Percentiles rank a stretch among this genome's conserved stretches.
Evolutionary conservation across 2,888 invertebrate species (phyloP).

Genomic region (Campoplex capitator): DNA sequence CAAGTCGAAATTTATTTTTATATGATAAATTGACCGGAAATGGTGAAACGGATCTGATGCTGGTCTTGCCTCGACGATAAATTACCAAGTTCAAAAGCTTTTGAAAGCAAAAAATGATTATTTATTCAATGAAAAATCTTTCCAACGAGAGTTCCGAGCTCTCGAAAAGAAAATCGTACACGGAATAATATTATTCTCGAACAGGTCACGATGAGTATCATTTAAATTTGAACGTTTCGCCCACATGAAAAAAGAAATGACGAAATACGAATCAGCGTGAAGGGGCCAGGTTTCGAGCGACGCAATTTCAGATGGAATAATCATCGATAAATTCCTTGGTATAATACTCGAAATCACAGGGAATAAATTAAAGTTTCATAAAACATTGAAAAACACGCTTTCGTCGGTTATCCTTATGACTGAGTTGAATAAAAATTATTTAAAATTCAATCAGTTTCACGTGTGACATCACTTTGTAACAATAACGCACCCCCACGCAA

Average conservation of each 20-base stretch:
- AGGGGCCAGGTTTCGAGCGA: not conserved
- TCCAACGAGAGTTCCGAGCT: not conserved
- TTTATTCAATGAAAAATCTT: not conserved
- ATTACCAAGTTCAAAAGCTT: not conserved
- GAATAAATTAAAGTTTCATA: not conserved
- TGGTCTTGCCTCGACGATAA: not conserved
- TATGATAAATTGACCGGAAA: constrained; percentile 17
- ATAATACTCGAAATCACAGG: not conserved
- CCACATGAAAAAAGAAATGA: not conserved
- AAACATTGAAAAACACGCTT: not conserved
- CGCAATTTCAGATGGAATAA: constrained; percentile 25
- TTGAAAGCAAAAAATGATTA: not conserved
- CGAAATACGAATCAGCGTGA: not conserved
- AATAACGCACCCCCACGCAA: constrained; percentile 42
- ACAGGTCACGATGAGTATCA: not conserved
- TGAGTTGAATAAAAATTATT: not conserved
- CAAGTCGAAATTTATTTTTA: constrained; percentile 45
- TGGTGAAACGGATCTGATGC: not conserved
- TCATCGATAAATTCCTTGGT: not conserved
- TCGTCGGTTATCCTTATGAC: not conserved
- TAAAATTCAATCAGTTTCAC: constrained; percentile 16
- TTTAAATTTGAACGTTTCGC: not conserved
- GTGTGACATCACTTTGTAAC: constrained; percentile 47
- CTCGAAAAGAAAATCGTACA: not conserved
- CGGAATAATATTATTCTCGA: not conserved